Evolutionary conservation across 2,797 vertebrate genomes (phyloP), one percentile per base, ranked within the genome.

Genomic region (Halcyon smyrnensis): DNA sequence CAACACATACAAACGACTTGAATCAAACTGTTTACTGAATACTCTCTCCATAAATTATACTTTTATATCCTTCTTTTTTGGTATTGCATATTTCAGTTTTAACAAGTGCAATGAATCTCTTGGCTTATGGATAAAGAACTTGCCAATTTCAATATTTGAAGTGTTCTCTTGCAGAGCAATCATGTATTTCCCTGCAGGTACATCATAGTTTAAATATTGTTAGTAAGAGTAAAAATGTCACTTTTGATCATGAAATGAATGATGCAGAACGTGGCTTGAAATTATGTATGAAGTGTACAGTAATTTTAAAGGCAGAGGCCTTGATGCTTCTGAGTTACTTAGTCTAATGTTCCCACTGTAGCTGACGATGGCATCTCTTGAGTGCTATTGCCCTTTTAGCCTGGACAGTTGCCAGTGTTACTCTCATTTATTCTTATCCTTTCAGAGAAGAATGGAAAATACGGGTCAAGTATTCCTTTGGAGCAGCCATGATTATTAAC

Each of bases 221-320:
- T 92, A 96, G 93, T 87, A 97, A 95, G 76, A 97, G 37, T 56
- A 88, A 95, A 91, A 92, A 77, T 81, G 82, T 56, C 3, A 75
- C 85, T 95, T 90, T 94, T 15, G 25, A 86, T 97, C 68, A 87
- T 59, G n/a, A 96, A 96, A 92, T 84, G 87, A 82, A 73, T 73
- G 79, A 80, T 88, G 68, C 54, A 87, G 60, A 94, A 68, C 3
- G 8, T 71, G 64, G 21, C 56, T 87, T 93, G 63, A 91, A 87
- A 80, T 65, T 91, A 53, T 65, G 37, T 84, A 51, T 90, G 62
- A 94, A 83, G 10, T 70, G 51, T 8, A 54, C 46, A 24, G 81
- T 88, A 65, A 87, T 79, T 93, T 96, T 91, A 82, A 78, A 91
- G 34, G 45, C 43, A 93, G 62, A 84, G 71, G 25, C 32, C 60